Base-by-base conservation (phyloP, 2,797 vertebrate genomes). In the Paedocypris micromegethes region DNA sequence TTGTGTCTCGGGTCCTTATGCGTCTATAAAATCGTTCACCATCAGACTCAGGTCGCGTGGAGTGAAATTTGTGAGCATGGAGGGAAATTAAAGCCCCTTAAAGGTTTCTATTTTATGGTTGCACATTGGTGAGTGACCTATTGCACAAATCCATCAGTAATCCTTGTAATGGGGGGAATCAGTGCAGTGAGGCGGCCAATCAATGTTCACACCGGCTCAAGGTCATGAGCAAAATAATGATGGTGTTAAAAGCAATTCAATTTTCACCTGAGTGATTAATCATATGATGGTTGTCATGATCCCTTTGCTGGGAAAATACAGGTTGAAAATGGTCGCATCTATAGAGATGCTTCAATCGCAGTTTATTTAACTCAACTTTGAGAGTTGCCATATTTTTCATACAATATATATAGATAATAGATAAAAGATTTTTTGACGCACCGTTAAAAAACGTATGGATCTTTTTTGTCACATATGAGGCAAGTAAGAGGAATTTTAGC, bases 131-230 rank as follows among this genome's bases (percentile, higher is more conserved):
- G 75, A 62, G 71, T 61, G 66, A 79, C 60, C 54, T 63, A 58
- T 3, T 44, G 73, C 51, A 66, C 72, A 64, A 64, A 62, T 71
- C 73, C 69, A 64, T 70, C 64, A 64, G 63, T 66, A 80, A 61
- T 60, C 66, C 59, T 55, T 63, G 71, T 63, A 79, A 71, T 68
- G 66, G 75, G 66, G 76, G 72, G 53, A 79, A 53, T 64, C 9
- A 43, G 59, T 40, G 43, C 62, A 3, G 5, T 48, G 39, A 41
- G 82, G 72, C 55, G 38, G 8, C 54, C 80, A 81, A 86, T 89
- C 80, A 81, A 88, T 87, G 83, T 79, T 79, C 80, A 78, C 72
- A 57, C 75, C 79, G 75, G 79, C 81, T 83, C 87, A 88, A 89
- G 86, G 87, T 88, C 88, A 86, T 4, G 76, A 78, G 52, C 75